A percentile compares a stretch with the other conserved stretches of the same genome.
Conservation (phyloP, 1,140 invertebrate species). For the Cyrtorhinus lividipennis region DNA sequence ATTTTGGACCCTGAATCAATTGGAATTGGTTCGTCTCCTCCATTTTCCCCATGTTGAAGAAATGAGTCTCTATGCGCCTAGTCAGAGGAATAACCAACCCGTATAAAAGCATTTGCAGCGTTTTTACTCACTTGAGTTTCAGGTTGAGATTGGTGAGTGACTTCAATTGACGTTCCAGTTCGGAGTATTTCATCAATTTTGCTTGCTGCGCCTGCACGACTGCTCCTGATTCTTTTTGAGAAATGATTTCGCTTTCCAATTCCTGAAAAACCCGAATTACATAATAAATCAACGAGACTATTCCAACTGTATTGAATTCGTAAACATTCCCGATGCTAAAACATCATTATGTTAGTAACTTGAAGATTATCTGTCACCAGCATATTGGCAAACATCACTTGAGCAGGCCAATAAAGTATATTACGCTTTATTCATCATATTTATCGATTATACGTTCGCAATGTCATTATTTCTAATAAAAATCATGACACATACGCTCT, state of each 20-base stretch:
- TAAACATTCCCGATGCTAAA: slow-evolving; percentile 12
- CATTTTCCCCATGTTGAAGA: too few relatives aligned
- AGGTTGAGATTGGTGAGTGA: slow-evolving; percentile 20
- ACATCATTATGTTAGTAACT: slow-evolving; percentile 1
- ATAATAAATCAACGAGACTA: neutral
- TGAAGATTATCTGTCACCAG: slow-evolving; percentile 17
- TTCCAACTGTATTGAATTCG: slow-evolving; percentile 8
- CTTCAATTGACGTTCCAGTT: slow-evolving; percentile 23
- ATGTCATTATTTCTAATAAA: too few relatives aligned
- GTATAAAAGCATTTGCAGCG: too few relatives aligned
- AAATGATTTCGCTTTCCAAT: slow-evolving; percentile 21
- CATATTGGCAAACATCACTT: too few relatives aligned
- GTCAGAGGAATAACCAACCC: too few relatives aligned
- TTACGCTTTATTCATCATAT: too few relatives aligned
- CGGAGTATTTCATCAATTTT: slow-evolving; percentile 22
- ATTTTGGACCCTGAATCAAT: too few relatives aligned
- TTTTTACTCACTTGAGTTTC: slow-evolving; percentile 20
- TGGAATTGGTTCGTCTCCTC: too few relatives aligned
- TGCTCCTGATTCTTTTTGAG: slow-evolving; percentile 17
- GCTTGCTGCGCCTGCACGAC: slow-evolving; percentile 22
- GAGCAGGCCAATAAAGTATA: too few relatives aligned
- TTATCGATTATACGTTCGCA: too few relatives aligned
- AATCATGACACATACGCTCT: too few relatives aligned
- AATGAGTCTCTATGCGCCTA: too few relatives aligned
- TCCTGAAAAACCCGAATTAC: slow-evolving; percentile 21